Base-by-base conservation (phyloP, 2,113 vertebrate genomes). In the Gulo gulo region DNA sequence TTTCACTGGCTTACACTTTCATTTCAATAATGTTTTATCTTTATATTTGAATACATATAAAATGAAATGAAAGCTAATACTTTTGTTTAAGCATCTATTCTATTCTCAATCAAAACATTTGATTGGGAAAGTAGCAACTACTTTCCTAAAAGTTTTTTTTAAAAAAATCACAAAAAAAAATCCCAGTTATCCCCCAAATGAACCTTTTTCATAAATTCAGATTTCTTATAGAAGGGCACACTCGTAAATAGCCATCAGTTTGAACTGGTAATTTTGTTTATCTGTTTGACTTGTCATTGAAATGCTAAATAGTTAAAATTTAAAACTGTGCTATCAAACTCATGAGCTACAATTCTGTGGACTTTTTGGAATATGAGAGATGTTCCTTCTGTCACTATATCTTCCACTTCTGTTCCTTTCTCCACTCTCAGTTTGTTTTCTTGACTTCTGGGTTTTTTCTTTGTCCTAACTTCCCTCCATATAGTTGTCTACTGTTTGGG, bases 91-190 rank as follows among this genome's bases (percentile, higher is more conserved):
- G 9, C 57, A 8, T 88, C 71, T 55, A 71, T 94, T 74, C 47
- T 74, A 92, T 12, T 88, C 67, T 82, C 21, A 95, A 11, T 65
- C 78, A 81, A 93, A 88, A 73, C 16, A 95, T 26, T 88, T 97
- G 57, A 50, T 52, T 52, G 13, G 50, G 81, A 80, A 94, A 90
- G 18, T 47, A 55, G 36, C 36, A 12, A 84, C 29, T 88, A 88
- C 23, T 73, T 81, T 24, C 9, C 47, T 69, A 36, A 81, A 88
- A 92, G 31, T 59, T 78, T 24, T 86, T 45, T 13, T 39, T 39
- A 39, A 42, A 24, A 42, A 39, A 81, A 71, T 59, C n/a, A 36
- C 39, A 42, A 42, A 42, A 73, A 84, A 84, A 67, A 86, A 84
- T 94, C 23, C 29, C 11, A 91, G 4, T 88, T 16, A 81, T 85